A percentile compares a stretch with the other conserved stretches of the same genome.
These are phyloP conservation scores for Trichacis sp. DNA, from an alignment of 2,888 invertebrate genomes.

Conservation along the genomic window DNA sequence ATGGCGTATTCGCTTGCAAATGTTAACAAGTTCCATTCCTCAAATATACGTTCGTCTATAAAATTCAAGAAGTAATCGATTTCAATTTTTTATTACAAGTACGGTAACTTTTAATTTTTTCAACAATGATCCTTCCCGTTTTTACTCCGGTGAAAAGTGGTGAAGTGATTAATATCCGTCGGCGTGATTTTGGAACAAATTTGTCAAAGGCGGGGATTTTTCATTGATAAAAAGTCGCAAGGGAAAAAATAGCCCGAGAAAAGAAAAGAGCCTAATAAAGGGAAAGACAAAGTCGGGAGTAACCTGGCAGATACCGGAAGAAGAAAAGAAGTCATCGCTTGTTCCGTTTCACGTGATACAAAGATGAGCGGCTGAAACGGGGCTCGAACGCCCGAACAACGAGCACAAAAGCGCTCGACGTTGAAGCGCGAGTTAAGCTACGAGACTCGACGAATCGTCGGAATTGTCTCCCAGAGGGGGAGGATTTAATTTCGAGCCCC, in stretches of 20 bases:
- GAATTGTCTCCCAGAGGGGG: constrained; percentile 30
- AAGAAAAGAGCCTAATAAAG: constrained; percentile 11
- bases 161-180: constrained; percentile 9
- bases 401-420: constrained; percentile 37
- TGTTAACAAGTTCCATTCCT: background rate
- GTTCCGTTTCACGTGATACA: constrained; percentile 36
- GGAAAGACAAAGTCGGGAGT: constrained; percentile 21
- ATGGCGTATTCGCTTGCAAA: too few species aligned
- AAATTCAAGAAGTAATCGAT: too few species aligned
- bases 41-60: too few species aligned
- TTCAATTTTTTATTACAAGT: too few species aligned
- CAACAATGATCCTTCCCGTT: too few species aligned
- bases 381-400: constrained; percentile 34
- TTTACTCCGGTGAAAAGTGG: too few species aligned
- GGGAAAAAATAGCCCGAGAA: constrained; percentile 10
- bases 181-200: constrained; percentile 30
- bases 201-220: constrained; percentile 19
- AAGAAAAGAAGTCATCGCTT: constrained; percentile 36
- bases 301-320: constrained; percentile 17
- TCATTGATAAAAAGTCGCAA: constrained; percentile 12
- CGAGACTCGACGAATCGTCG: constrained; percentile 36
- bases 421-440: constrained; percentile 36
- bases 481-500: constrained; percentile 34
- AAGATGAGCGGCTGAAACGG: constrained; percentile 41
- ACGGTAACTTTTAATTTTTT: too few species aligned